Conservation (phyloP, 2,113 vertebrate genomes). For the Strix aluco region DNA sequence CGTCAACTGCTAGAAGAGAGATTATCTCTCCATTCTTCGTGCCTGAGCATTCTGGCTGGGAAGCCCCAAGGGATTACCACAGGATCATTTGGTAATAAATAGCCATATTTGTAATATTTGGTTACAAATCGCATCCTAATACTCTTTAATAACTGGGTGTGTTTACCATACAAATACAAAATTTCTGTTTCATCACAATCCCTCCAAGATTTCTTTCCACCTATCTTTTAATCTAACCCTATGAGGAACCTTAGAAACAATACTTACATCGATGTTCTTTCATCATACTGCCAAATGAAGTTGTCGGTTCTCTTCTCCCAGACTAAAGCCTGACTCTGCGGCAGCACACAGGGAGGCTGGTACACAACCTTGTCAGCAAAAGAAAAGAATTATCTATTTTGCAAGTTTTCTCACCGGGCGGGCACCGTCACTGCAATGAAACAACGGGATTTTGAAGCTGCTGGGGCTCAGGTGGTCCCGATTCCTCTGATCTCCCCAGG, state of each 20-base stretch:
- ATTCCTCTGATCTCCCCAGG: background rate
- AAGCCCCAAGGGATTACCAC: background rate
- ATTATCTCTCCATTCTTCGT: rapidly evolving
- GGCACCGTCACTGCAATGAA: background rate
- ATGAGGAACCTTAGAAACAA: background rate
- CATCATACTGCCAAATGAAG: background rate
- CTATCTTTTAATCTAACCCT: background rate
- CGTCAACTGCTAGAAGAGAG: background rate
- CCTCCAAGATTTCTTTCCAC: background rate
- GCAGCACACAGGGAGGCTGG: rapidly evolving
- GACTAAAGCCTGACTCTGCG: rapidly evolving
- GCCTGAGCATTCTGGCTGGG: background rate
- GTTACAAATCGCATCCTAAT: slow-evolving; percentile 28
- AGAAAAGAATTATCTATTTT: rapidly evolving
- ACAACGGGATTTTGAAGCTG: background rate
- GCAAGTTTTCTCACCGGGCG: background rate
- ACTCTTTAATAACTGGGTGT: background rate
- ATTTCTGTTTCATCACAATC: background rate
- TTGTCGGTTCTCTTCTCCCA: background rate
- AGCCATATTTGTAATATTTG: slow-evolving; percentile 13
- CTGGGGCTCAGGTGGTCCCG: rapidly evolving
- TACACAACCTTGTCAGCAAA: background rate
- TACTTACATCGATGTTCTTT: background rate
- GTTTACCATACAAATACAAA: background rate
- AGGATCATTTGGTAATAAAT: background rate